These are phyloP conservation scores for Hanleya hanleyi DNA, from an alignment of 2,888 invertebrate genomes.

Conservation along the genomic window DNA sequence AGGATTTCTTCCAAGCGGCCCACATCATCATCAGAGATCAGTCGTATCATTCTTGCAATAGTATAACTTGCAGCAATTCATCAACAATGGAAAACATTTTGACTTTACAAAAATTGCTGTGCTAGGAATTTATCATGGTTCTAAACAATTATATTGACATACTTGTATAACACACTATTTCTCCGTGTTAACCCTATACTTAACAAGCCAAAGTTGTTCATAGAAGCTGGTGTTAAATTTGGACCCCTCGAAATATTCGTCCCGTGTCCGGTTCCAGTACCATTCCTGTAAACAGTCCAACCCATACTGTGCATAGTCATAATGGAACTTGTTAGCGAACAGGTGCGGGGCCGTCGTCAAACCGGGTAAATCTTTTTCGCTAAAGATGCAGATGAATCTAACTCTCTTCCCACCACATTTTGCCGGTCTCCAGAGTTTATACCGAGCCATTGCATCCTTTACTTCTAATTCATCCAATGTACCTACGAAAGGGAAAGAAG, in stretches of 20 bases:
- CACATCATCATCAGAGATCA: too few relatives aligned
- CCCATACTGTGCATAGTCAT: slow-evolving; percentile 56
- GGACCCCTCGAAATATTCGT: slow-evolving; percentile 42
- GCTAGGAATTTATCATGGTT: too few relatives aligned
- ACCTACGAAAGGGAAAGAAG: too few relatives aligned
- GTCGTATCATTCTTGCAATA: too few relatives aligned
- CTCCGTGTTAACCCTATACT: too few relatives aligned
- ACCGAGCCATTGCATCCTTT: not conserved
- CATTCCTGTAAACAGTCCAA: slow-evolving; percentile 64
- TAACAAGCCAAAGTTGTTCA: slow-evolving; percentile 45
- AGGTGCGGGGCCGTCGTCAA: slow-evolving; percentile 56
- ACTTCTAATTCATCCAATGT: too few relatives aligned
- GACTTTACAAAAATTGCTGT: too few relatives aligned
- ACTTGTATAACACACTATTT: too few relatives aligned
- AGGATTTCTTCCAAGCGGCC: too few relatives aligned
- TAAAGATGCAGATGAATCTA: slow-evolving; percentile 65
- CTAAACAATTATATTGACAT: too few relatives aligned
- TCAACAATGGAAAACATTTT: too few relatives aligned
- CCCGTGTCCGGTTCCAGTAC: slow-evolving; percentile 51
- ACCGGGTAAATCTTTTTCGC: slow-evolving; percentile 62
- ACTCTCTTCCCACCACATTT: slow-evolving; percentile 59
- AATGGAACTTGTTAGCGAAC: slow-evolving; percentile 70
- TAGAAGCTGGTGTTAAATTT: slow-evolving; percentile 48
- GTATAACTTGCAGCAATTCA: too few relatives aligned
- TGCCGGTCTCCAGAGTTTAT: not conserved